Percentiles rank a stretch among this genome's conserved stretches.
phyloP scores from a whole-genome alignment of 1,140 invertebrate species.

The Apolygus lucorum region DNA sequence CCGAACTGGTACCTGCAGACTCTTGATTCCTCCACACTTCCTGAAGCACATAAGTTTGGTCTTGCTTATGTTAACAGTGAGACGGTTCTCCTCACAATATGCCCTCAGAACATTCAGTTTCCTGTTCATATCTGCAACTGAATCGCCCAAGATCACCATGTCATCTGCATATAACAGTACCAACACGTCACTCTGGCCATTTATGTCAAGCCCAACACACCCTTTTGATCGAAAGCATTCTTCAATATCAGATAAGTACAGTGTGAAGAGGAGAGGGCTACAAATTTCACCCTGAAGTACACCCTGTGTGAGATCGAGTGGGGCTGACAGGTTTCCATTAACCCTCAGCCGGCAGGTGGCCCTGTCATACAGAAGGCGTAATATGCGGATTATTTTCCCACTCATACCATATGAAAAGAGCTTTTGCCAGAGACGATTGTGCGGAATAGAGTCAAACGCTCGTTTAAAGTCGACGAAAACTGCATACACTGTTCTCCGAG shows the following conservation, averaged over 20 bases:
- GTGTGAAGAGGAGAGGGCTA: neutral
- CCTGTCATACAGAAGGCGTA: neutral
- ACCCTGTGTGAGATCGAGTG: neutral
- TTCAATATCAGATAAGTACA: conserved; percentile 1
- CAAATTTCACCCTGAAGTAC: conserved; percentile 1
- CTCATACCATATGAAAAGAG: conserved; percentile 6
- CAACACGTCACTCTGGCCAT: neutral
- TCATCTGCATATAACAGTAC: neutral
- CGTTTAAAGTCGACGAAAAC: conserved; percentile 24
- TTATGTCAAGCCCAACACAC: neutral
- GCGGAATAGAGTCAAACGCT: conserved; percentile 27
- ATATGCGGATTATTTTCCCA: neutral
- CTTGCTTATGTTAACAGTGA: neutral
- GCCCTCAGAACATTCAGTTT: neutral
- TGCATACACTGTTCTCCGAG: neutral
- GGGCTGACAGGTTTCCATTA: neutral
- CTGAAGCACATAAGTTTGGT: neutral
- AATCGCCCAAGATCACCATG: neutral
- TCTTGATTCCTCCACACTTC: neutral
- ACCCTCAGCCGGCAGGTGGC: conserved; percentile 3
- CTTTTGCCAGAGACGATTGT: conserved; percentile 25
- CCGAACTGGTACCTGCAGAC: neutral
- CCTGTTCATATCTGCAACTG: neutral
- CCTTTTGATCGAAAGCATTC: neutral
- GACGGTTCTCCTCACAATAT: neutral